Evolutionary conservation across 2,888 invertebrate genomes (phyloP).

Genomic region (Diaprepes abbreviatus): DNA sequence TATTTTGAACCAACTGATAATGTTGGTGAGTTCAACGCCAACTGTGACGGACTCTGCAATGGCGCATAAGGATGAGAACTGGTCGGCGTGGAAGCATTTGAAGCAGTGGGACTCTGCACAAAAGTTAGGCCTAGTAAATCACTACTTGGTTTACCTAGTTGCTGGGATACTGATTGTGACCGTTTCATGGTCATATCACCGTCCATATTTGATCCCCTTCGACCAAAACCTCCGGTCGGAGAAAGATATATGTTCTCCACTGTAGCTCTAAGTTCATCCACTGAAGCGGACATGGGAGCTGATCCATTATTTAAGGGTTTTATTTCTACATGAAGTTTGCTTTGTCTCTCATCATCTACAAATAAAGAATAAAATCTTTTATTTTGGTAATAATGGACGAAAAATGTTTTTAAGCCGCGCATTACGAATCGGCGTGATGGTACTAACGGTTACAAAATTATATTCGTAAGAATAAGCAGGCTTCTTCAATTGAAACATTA

Average conservation of each 20-base stretch:
- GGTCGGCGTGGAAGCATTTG: constrained; percentile 78
- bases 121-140: constrained; percentile 85
- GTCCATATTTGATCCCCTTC: constrained; percentile 77
- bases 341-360: constrained; percentile 85
- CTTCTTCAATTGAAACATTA: constrained; percentile 25
- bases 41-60: constrained; percentile 80
- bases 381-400: constrained; percentile 29
- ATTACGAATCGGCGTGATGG: constrained; percentile 10
- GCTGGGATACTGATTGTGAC: constrained; percentile 84
- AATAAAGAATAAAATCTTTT: constrained; percentile 34
- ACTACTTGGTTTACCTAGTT: constrained; percentile 81
- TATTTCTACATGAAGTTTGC: constrained; percentile 94
- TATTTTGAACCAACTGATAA: constrained; percentile 70
- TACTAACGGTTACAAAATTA: constrained; percentile 1
- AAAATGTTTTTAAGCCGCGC: constrained; percentile 32
- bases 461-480: constrained; percentile 16
- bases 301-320: constrained; percentile 93
- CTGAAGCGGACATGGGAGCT: constrained; percentile 94
- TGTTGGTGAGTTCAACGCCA: constrained; percentile 78
- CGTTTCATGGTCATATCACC: constrained; percentile 70
- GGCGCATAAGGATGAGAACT: constrained; percentile 85
- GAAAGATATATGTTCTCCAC: constrained; percentile 91
- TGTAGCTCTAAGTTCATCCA: constrained; percentile 92
- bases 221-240: constrained; percentile 77
- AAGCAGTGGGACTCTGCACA: constrained; percentile 83